These are phyloP conservation scores for Salmo trutta DNA, from an alignment of 2,797 vertebrate species.

Conservation along the genomic window DNA sequence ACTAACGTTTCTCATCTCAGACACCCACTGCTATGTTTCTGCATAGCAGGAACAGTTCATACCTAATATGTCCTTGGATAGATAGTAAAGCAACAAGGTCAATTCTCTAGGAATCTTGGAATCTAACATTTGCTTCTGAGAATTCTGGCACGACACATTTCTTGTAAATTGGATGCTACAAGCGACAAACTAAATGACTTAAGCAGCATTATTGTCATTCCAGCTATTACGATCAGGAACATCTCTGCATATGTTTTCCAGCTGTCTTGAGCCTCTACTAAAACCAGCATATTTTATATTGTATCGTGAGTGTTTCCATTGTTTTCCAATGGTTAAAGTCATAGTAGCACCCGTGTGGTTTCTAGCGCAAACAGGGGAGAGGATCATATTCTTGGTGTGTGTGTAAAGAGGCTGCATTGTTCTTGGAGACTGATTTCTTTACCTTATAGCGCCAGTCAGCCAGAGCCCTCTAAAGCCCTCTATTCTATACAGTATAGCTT, in stretches of 20 bases:
- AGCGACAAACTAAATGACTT: neutral
- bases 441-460: neutral
- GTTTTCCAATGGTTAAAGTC: neutral
- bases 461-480: neutral
- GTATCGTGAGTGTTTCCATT: neutral
- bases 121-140: neutral
- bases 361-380: neutral
- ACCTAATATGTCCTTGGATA: neutral
- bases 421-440: neutral
- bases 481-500: neutral
- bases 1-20: neutral
- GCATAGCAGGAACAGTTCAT: neutral
- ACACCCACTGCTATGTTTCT: neutral
- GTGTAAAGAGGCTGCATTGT: conserved; percentile 11
- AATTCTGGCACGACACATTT: neutral
- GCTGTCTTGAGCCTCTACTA: neutral
- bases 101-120: neutral
- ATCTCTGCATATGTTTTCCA: neutral
- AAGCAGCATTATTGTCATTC: neutral
- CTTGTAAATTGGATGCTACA: neutral
- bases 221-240: neutral
- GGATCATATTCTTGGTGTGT: conserved; percentile 1
- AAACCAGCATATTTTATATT: neutral
- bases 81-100: neutral
- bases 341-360: neutral